phyloP scores from a whole-genome alignment of 2,113 vertebrate species.

The Megalops atlanticus region DNA sequence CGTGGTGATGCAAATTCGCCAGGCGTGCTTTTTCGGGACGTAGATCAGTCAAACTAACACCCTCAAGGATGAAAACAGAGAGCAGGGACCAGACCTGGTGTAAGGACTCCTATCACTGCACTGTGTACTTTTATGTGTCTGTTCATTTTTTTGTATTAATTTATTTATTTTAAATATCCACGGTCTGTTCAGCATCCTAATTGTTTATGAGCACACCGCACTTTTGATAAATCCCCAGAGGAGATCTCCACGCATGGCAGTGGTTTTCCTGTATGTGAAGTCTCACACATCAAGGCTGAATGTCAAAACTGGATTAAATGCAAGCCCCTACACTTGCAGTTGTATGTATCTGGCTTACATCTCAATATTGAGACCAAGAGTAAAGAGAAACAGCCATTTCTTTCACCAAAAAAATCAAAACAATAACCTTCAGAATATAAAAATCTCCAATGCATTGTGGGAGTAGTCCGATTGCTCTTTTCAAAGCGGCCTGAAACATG shows the following conservation, averaged over 20 bases:
- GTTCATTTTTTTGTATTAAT: too few relatives aligned
- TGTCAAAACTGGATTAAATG: neutral
- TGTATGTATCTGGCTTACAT: neutral
- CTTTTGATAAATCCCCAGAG: neutral
- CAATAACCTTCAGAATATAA: too few relatives aligned
- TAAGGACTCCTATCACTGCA: neutral
- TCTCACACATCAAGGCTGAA: neutral
- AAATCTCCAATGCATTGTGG: too few relatives aligned
- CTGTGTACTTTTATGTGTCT: neutral
- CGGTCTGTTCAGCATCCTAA: neutral
- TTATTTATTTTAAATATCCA: neutral
- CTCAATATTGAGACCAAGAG: neutral
- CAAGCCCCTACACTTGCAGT: neutral
- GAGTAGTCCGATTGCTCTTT: too few relatives aligned
- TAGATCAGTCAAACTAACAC: neutral
- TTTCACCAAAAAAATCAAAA: neutral
- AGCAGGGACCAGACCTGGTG: neutral
- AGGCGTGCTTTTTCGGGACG: neutral
- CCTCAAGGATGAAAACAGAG: neutral
- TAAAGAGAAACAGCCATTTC: neutral
- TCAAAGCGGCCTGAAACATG: too few relatives aligned
- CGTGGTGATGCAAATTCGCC: neutral
- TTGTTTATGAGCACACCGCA: neutral
- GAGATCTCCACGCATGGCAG: neutral
- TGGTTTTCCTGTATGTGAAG: neutral